phyloP scores from a whole-genome alignment of 2,797 vertebrate species.

The Denticeps clupeoides region DNA sequence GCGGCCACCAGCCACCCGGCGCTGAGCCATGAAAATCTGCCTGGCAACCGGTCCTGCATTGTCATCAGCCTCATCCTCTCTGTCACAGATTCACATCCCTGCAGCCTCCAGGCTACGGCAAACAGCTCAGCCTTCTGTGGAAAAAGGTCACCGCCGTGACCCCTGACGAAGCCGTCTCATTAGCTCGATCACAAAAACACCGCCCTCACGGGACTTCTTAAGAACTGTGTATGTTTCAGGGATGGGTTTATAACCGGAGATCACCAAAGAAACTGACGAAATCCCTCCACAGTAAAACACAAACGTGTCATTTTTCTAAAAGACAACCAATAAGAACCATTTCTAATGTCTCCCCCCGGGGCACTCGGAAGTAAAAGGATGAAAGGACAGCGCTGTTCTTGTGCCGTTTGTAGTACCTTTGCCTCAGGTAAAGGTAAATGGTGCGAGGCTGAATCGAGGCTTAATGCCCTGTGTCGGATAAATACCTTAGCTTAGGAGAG shows the following conservation, averaged over 20 bases:
- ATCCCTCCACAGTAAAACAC: too few relatives aligned
- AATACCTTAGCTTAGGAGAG: background rate
- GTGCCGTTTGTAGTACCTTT: constrained; percentile 14
- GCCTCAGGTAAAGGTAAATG: constrained; percentile 24
- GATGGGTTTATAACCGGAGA: too few relatives aligned
- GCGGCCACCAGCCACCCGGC: constrained; percentile 10
- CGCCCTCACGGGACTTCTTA: too few relatives aligned
- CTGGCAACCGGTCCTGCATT: constrained; percentile 39
- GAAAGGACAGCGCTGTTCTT: constrained; percentile 17
- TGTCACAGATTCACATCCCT: constrained; percentile 20
- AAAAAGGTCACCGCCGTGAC: constrained; percentile 23
- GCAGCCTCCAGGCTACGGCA: too few relatives aligned
- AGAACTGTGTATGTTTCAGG: too few relatives aligned
- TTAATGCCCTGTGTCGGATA: constrained; percentile 11
- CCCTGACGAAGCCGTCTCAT: constrained; percentile 11
- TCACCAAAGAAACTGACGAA: too few relatives aligned
- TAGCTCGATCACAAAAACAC: constrained; percentile 25
- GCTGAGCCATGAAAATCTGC: constrained; percentile 39
- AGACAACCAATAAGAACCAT: too few relatives aligned
- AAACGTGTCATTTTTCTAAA: too few relatives aligned
- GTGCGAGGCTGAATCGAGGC: constrained; percentile 28
- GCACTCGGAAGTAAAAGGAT: constrained; percentile 10
- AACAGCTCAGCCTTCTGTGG: too few relatives aligned
- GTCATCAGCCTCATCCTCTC: constrained; percentile 22
- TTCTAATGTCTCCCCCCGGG: constrained; percentile 12